Percentiles rank a stretch among this genome's conserved stretches.
These are phyloP conservation scores for Macrosteles quadrilineatus DNA, from an alignment of 1,140 invertebrate genomes.

Conservation along the genomic window DNA sequence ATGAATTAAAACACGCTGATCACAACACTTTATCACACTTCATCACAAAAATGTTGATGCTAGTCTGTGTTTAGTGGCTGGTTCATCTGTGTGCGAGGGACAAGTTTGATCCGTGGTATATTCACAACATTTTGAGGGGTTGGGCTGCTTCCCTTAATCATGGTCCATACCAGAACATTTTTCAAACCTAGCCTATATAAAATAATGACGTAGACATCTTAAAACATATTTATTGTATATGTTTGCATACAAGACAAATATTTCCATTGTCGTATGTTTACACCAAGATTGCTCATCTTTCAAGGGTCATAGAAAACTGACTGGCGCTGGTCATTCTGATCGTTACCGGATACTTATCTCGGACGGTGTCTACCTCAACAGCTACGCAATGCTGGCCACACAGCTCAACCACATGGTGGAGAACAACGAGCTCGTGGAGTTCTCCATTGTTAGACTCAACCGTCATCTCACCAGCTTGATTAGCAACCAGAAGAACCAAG, in stretches of 20 bases:
- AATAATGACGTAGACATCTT: neutral
- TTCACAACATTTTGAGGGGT: too few species aligned
- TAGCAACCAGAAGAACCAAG: constrained; percentile 52
- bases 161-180: too few species aligned
- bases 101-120: too few species aligned
- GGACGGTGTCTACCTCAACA: constrained; percentile 80
- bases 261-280: too few species aligned
- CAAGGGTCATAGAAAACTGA: constrained; percentile 64
- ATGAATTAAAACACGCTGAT: too few species aligned
- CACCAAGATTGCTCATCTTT: constrained; percentile 37
- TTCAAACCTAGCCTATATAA: neutral
- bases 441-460: constrained; percentile 75
- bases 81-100: too few species aligned
- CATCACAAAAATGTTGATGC: too few species aligned
- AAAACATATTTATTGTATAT: too few species aligned
- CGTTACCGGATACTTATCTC: constrained; percentile 82
- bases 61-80: too few species aligned
- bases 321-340: constrained; percentile 63
- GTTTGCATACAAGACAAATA: too few species aligned
- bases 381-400: constrained; percentile 90
- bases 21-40: too few species aligned
- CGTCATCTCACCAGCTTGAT: constrained; percentile 79
- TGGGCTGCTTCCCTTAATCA: too few species aligned
- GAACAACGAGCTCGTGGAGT: constrained; percentile 68
- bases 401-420: constrained; percentile 77